These are phyloP conservation scores for Patella depressa DNA, from an alignment of 2,888 invertebrate species.

Conservation along the genomic window DNA sequence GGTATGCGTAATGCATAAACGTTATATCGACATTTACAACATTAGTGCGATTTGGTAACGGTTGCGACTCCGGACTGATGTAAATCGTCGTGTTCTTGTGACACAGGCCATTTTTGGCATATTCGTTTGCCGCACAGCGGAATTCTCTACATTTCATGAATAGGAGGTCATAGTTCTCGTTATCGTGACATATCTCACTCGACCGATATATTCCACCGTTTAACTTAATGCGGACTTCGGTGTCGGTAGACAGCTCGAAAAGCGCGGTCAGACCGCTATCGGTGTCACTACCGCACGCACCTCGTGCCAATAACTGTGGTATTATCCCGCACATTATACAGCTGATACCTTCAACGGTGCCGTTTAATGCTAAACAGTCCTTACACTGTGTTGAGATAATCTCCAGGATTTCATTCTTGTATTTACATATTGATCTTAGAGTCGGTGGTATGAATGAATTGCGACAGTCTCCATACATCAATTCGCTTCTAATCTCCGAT, in stretches of 20 bases:
- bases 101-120: neutral
- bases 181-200: neutral
- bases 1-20: neutral
- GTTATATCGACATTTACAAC: neutral
- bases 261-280: neutral
- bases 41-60: neutral
- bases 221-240: neutral
- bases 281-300: no score
- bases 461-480: no score
- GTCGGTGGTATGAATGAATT: no score
- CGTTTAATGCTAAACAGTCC: no score
- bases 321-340: neutral
- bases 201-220: neutral
- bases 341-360: neutral
- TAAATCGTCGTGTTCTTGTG: neutral
- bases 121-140: neutral
- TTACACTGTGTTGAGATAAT: no score
- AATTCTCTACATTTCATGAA: neutral
- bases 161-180: neutral
- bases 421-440: no score
- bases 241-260: neutral
- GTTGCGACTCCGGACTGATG: neutral
- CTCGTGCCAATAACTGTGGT: neutral
- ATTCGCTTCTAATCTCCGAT: no score
- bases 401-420: no score